phyloP scores from a whole-genome alignment of 2,797 vertebrate genomes.

The Siniperca scherzeri region DNA sequence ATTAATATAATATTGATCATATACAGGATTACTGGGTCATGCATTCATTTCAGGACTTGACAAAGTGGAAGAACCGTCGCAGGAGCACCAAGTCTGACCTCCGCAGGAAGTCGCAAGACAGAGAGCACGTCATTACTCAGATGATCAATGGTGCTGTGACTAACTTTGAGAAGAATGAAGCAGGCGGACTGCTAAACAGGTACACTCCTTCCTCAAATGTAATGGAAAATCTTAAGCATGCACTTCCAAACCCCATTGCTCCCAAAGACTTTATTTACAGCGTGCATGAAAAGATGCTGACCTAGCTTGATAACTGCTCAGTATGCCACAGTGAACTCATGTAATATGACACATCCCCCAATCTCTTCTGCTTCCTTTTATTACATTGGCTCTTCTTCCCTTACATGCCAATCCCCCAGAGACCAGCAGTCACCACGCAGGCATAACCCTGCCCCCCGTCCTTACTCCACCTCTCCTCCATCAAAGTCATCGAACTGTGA shows the following conservation, averaged over 20 bases:
- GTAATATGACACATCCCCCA: constrained; percentile 49
- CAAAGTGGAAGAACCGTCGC: constrained; percentile 95
- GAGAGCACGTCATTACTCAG: constrained; percentile 86
- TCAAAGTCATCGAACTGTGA: constrained; percentile 81
- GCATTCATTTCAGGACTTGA: constrained; percentile 87
- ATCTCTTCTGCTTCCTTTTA: constrained; percentile 35
- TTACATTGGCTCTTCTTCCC: constrained; percentile 56
- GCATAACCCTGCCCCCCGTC: constrained; percentile 43
- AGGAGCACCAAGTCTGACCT: constrained; percentile 90
- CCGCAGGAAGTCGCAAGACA: constrained; percentile 90
- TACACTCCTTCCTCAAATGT: constrained; percentile 57
- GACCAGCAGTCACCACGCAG: constrained; percentile 78
- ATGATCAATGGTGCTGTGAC: constrained; percentile 75
- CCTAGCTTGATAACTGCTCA: not conserved
- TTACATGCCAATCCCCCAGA: constrained; percentile 77
- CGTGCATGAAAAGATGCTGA: constrained; percentile 1
- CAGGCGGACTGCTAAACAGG: constrained; percentile 86
- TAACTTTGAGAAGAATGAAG: constrained; percentile 75
- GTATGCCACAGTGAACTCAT: constrained; percentile 4
- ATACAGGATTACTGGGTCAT: not conserved
- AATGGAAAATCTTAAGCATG: not conserved
- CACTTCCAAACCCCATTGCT: not conserved
- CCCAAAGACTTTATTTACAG: not conserved
- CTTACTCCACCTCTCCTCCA: constrained; percentile 71
- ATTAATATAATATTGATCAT: too few relatives aligned